Base-by-base conservation (phyloP, 2,888 invertebrate species). In the Agonopterix arenella region DNA sequence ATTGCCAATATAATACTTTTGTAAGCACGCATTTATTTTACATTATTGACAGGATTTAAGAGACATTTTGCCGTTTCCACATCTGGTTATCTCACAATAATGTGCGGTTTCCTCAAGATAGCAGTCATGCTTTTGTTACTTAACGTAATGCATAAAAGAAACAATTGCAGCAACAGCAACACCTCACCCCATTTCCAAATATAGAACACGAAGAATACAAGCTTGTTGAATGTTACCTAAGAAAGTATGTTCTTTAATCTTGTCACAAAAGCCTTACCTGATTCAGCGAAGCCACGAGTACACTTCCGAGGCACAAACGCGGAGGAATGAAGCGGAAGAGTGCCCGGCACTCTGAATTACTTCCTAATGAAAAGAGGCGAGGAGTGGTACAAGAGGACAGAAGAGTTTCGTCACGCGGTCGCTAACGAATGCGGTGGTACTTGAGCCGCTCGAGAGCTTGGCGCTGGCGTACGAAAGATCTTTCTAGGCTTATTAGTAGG, bases 291-390 rank as follows among this genome's bases (percentile, higher is more conserved):
- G 75, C 75, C 43, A 78, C 75, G 76, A 85, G 84, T 70, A 80
- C 85, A 76, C 84, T 77, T 68, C 70, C 64, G 66, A 62, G 76
- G 69, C 70, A 80, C 81, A 82, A 82, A 80, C 84, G 76, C 73
- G 76, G 72, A 86, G 84, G 84, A 85, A 89, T 85, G 88, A 83
- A 84, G 80, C 84, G 81, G 78, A 83, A 84, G 84, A 84, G 84
- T 78, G 80, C 78, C 80, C 76, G 77, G 78, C 73, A 80, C 85
- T 86, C 85, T 77, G 83, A 85, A 88, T 88, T 88, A 88, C 85
- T 89, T 86, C 85, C 86, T 88, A 89, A 88, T 88, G 88, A 89
- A 89, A 86, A 86, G 86, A 85, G 82, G 76, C 69, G 74, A 77
- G 74, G 77, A 84, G 84, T 81, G 78, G 75, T 70, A 73, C 69